Conservation (phyloP, 2,888 invertebrate species). For the Lordiphosa fenestrarum region DNA sequence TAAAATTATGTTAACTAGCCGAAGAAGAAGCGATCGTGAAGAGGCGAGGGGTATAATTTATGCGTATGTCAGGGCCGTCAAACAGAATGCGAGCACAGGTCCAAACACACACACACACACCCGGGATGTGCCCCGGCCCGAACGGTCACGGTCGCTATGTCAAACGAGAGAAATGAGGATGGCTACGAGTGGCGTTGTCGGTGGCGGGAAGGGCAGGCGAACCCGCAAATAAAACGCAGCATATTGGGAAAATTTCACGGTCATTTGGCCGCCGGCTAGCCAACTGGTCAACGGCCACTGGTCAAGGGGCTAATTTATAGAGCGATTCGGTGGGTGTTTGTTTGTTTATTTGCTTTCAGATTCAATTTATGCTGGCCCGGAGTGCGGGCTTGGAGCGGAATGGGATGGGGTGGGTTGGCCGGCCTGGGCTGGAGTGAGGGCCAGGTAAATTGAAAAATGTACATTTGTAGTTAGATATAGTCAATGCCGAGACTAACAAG, state of each 20-base stretch:
- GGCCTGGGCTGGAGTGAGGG: not conserved
- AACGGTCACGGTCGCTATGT: constrained; percentile 39
- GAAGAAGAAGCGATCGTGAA: constrained; percentile 40
- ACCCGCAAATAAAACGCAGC: constrained; percentile 53
- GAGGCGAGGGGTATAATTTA: constrained; percentile 43
- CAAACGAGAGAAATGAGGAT: constrained; percentile 34
- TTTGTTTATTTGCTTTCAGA: constrained; percentile 47
- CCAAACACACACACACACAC: constrained; percentile 10
- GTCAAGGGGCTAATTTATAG: constrained; percentile 64
- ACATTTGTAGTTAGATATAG: constrained; percentile 63
- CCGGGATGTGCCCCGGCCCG: not conserved
- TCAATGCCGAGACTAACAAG: constrained; percentile 1
- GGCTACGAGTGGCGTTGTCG: constrained; percentile 5
- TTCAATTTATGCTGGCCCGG: constrained; percentile 58
- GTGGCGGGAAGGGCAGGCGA: constrained; percentile 11
- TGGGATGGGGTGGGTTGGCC: constrained; percentile 1
- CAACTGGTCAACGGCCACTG: constrained; percentile 49
- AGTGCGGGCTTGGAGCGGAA: constrained; percentile 7
- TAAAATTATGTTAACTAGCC: constrained; percentile 58
- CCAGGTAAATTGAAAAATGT: constrained; percentile 69
- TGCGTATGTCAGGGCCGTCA: constrained; percentile 35
- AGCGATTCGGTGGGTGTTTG: constrained; percentile 65
- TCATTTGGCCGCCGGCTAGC: constrained; percentile 57
- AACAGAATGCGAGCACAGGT: constrained; percentile 31
- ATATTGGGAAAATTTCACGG: constrained; percentile 74